Evolutionary conservation across 2,113 vertebrate species (phyloP).

Genomic region (Clarias gariepinus): DNA sequence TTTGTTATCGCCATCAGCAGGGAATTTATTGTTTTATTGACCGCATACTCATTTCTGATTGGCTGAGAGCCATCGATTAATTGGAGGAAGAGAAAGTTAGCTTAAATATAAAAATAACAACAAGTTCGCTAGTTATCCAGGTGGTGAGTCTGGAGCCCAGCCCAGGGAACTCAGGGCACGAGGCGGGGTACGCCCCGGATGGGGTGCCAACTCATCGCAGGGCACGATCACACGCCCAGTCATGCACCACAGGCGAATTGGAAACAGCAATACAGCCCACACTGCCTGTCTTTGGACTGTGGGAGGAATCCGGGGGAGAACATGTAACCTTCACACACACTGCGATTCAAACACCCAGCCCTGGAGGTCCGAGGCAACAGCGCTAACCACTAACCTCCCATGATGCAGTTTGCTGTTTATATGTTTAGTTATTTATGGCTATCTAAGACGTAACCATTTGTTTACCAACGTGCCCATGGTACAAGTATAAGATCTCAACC

Average conservation of each 20-base stretch:
- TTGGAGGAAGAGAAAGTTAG: not conserved
- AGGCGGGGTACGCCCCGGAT: not conserved
- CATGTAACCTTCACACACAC: too few relatives aligned
- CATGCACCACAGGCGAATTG: too few relatives aligned
- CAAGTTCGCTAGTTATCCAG: too few relatives aligned
- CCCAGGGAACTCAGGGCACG: too few relatives aligned
- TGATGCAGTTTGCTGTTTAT: not conserved
- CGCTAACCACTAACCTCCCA: too few relatives aligned
- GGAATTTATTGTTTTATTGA: slow-evolving; percentile 7
- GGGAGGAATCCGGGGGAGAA: too few relatives aligned
- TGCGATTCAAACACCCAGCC: too few relatives aligned
- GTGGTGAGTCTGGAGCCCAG: too few relatives aligned
- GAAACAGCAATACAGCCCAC: too few relatives aligned
- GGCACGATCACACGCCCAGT: too few relatives aligned
- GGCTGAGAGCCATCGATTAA: not conserved
- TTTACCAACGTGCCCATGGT: not conserved
- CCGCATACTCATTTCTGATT: not conserved
- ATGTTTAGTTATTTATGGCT: not conserved
- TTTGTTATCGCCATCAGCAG: slow-evolving; percentile 23
- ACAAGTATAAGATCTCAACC: not conserved
- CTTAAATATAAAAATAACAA: not conserved
- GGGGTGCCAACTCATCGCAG: not conserved
- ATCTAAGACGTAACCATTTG: not conserved
- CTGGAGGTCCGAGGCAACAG: too few relatives aligned
- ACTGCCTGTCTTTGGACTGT: too few relatives aligned